Percentiles rank a stretch among this genome's conserved stretches.
Evolutionary conservation across 30 jellyfish, hydroid and myxozoan species (phyloP).

Genomic region (Hydra vulgaris): DNA sequence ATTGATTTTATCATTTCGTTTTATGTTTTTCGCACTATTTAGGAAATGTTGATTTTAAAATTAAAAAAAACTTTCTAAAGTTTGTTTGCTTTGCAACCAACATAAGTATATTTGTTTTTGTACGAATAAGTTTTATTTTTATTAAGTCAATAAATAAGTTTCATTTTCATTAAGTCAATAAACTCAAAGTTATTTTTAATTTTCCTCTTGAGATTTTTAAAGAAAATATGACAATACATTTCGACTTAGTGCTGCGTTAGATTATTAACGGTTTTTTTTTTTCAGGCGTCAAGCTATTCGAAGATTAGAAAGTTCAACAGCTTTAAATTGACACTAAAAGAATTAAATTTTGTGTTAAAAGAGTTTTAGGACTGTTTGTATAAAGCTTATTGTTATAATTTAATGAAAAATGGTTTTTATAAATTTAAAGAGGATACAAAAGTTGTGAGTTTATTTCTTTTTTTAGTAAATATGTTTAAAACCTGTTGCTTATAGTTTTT

Average conservation of each 20-base stretch:
- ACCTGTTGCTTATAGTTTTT: too few species aligned
- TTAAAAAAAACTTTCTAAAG: background rate
- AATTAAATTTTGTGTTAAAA: background rate
- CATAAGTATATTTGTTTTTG: background rate
- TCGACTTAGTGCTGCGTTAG: background rate
- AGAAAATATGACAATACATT: background rate
- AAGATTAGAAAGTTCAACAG: background rate
- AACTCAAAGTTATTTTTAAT: background rate
- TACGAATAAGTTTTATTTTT: too few species aligned
- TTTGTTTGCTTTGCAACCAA: background rate
- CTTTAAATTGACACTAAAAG: too few species aligned
- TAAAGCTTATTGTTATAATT: too few species aligned
- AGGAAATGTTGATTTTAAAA: background rate
- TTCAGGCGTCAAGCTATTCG: background rate
- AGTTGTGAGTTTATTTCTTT: too few species aligned
- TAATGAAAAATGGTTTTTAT: too few species aligned
- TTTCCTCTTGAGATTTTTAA: background rate
- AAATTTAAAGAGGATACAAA: too few species aligned
- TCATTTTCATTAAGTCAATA: background rate
- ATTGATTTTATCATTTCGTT: too few species aligned
- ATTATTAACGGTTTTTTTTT: background rate
- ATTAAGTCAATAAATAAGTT: background rate
- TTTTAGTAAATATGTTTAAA: too few species aligned
- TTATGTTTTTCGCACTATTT: background rate
- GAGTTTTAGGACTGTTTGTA: background rate